Base-by-base conservation (phyloP, 1,140 invertebrate species). In the Temnothorax longispinosus region DNA sequence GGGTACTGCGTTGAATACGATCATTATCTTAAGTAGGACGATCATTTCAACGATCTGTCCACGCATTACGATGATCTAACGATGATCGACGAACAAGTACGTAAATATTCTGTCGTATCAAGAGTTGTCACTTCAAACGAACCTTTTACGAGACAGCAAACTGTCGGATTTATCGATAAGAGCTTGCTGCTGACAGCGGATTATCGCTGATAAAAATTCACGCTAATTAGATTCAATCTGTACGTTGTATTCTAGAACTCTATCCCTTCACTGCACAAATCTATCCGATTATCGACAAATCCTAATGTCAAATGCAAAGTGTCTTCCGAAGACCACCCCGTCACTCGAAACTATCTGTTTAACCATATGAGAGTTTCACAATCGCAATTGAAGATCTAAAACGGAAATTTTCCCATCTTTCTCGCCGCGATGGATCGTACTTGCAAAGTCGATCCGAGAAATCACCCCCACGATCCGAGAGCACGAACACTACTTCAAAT, bases 221-320 rank as follows among this genome's bases (percentile, higher is more conserved):
- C 21, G 27, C 52, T 47, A 84, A 84, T 74, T 74, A 82, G 27
- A 32, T 82, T 58, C 32, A 27, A 81, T 69, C 50, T 15, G n/a
- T 38, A 8, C 3, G 18, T 72, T 41, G 11, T 50, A 35, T 10
- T 47, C 32, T 0, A 38, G 50, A 81, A 8, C 1, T 65, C 7
- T 7, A 27, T 27, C 18, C 18, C 56, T 60, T 44, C 65, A 44
- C 65, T 15, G 35, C 78, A 6, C 78, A 6, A 38, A 10, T 58
- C 78, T 58, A 41, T 27, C 47, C 35, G 62, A 80, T 69, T 11
- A 27, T 44, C 64, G 62, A 54, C 27, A 27, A 71, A 69, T 80
- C 18, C 18, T 38, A 41, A 41, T 18, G 27, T 56, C 15, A 0
- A 56, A n/a, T 2, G 27, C 7, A 13, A 71, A 4, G 21, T 56